A percentile compares a stretch with the other conserved stretches of the same genome.
Evolutionary conservation across 1,140 invertebrate species (phyloP).

Genomic region (Leptinotarsa lineolata): DNA sequence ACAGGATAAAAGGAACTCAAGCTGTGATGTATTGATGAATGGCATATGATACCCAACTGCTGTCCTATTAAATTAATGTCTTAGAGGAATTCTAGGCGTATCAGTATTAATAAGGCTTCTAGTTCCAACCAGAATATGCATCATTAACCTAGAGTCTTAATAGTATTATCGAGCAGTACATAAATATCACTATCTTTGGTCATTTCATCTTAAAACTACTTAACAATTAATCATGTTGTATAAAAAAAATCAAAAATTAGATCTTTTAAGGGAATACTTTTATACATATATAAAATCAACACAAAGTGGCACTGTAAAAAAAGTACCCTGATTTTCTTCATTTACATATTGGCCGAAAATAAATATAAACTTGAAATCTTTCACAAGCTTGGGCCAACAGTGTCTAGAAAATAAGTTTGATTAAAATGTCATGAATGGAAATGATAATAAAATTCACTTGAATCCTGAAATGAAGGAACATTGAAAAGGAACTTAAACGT

Average conservation of each 20-base stretch:
- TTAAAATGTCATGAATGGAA: no score
- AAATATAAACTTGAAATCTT: no score
- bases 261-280: constrained; percentile 18
- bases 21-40: constrained; percentile 18
- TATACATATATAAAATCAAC: not conserved
- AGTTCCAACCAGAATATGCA: constrained; percentile 15
- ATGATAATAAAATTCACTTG: no score
- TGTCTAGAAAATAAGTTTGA: no score
- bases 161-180: constrained; percentile 11
- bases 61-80: constrained; percentile 18
- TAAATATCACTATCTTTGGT: constrained; percentile 33
- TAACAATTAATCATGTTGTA: constrained; percentile 14
- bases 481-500: no score
- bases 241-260: constrained; percentile 10
- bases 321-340: no score
- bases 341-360: no score
- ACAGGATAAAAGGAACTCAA: constrained; percentile 46
- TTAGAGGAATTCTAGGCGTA: constrained; percentile 22
- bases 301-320: no score
- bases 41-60: constrained; percentile 9
- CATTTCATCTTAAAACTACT: constrained; percentile 29
- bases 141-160: constrained; percentile 14
- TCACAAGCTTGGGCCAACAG: no score
- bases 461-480: no score
- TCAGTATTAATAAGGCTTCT: constrained; percentile 28